Evolutionary conservation across 2,797 vertebrate species (phyloP).

Genomic region (Acridotheres tristis): DNA sequence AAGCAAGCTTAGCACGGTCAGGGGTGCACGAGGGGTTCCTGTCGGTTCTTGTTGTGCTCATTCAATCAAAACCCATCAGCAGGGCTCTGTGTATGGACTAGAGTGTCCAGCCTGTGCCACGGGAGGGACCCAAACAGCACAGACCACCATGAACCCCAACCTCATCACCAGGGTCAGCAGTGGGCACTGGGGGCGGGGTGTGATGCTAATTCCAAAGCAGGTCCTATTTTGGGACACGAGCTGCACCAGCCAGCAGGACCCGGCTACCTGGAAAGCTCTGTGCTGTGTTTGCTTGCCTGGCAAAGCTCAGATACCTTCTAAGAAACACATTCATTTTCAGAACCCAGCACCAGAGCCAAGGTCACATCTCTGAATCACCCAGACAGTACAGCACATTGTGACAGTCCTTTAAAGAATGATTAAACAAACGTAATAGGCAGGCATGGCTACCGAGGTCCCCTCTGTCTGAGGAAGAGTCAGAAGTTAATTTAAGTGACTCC

Average conservation of each 20-base stretch:
- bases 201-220: rapidly evolving
- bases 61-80: not conserved
- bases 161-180: not conserved
- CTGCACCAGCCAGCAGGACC: rapidly evolving
- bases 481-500: constrained; percentile 65
- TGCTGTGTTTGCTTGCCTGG: not conserved
- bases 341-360: not conserved
- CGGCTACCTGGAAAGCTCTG: not conserved
- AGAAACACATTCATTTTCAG: not conserved
- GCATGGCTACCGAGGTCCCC: not conserved
- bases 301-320: not conserved
- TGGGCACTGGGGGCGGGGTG: rapidly evolving
- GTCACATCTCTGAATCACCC: not conserved
- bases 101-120: rapidly evolving
- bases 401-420: constrained; percentile 33
- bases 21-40: rapidly evolving
- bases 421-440: not conserved
- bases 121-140: too few species aligned
- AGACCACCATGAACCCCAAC: not conserved
- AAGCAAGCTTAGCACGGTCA: not conserved
- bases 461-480: constrained; percentile 50
- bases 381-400: not conserved
- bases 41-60: rapidly evolving
- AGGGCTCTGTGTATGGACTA: not conserved
- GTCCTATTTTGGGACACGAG: not conserved